Evolutionary conservation across 1,140 invertebrate genomes (phyloP).

Genomic region (Leptinotarsa defecta): DNA sequence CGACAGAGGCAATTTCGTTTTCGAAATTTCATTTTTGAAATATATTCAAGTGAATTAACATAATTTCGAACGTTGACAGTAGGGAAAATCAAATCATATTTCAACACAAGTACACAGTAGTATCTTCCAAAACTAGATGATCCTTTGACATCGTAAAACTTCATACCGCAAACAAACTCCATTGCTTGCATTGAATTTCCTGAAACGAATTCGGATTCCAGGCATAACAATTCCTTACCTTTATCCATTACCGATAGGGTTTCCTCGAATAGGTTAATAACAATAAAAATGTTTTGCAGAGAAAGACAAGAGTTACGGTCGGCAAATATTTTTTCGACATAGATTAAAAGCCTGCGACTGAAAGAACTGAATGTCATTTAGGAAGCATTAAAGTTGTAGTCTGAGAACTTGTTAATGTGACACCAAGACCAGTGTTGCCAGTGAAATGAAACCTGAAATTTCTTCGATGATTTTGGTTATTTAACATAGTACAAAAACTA

Average conservation of each 20-base stretch:
- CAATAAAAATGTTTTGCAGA: conserved; percentile 6
- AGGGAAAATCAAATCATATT: too few species aligned
- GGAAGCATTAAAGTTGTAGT: conserved; percentile 8
- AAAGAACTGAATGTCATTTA: conserved; percentile 6
- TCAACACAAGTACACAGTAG: too few species aligned
- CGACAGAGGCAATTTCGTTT: too few species aligned
- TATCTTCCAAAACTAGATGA: background rate
- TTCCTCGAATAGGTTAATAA: background rate
- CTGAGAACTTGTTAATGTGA: conserved; percentile 3
- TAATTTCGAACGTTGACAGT: too few species aligned
- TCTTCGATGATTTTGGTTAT: background rate
- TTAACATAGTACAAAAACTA: too few species aligned
- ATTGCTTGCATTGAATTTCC: background rate
- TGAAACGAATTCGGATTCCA: background rate
- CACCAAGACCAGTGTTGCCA: background rate
- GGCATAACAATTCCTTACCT: background rate
- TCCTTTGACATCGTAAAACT: background rate
- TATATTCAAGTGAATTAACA: too few species aligned
- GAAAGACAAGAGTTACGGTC: background rate
- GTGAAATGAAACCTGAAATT: background rate
- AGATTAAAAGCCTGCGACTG: conserved; percentile 7
- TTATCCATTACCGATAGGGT: background rate
- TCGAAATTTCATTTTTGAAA: too few species aligned
- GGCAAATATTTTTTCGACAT: conserved; percentile 8
- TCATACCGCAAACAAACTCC: background rate